These are phyloP conservation scores for Desmophyllum pertusum DNA, from an alignment of 92 coral and sea anemone species.

Conservation along the genomic window DNA sequence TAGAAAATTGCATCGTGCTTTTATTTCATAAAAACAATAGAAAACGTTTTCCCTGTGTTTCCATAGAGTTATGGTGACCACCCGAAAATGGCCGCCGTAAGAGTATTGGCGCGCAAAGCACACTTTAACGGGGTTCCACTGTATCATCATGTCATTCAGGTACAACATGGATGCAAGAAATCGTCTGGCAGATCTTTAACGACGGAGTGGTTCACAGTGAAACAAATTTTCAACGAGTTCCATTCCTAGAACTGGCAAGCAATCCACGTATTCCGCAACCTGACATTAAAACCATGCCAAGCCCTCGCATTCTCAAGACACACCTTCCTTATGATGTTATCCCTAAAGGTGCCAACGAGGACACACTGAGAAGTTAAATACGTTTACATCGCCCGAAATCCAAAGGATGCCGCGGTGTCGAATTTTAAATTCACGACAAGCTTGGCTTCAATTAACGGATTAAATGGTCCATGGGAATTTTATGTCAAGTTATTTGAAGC, in stretches of 20 bases:
- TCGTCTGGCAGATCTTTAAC: constrained; percentile 50
- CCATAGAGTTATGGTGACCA: no score
- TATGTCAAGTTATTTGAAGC: constrained; percentile 16
- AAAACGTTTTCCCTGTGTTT: no score
- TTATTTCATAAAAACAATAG: no score
- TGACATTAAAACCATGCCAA: constrained; percentile 15
- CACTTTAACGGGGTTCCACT: no score
- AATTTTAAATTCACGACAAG: neutral
- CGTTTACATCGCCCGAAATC: constrained; percentile 46
- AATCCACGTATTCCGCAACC: neutral
- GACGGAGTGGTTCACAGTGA: constrained; percentile 23
- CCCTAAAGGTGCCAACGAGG: constrained; percentile 31
- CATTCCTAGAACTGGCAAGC: constrained; percentile 31
- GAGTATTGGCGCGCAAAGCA: no score
- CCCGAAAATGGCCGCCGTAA: no score
- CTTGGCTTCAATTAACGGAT: neutral
- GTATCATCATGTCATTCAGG: constrained; percentile 6
- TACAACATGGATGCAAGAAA: constrained; percentile 53
- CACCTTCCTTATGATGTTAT: constrained; percentile 40
- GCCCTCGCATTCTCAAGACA: constrained; percentile 42
- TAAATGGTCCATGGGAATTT: constrained; percentile 40
- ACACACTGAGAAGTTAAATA: constrained; percentile 28
- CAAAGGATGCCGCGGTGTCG: constrained; percentile 44
- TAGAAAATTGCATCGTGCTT: no score
- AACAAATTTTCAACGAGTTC: constrained; percentile 17